These are phyloP conservation scores for Mus pahari DNA, from an alignment of 2,113 vertebrate genomes.

Conservation along the genomic window DNA sequence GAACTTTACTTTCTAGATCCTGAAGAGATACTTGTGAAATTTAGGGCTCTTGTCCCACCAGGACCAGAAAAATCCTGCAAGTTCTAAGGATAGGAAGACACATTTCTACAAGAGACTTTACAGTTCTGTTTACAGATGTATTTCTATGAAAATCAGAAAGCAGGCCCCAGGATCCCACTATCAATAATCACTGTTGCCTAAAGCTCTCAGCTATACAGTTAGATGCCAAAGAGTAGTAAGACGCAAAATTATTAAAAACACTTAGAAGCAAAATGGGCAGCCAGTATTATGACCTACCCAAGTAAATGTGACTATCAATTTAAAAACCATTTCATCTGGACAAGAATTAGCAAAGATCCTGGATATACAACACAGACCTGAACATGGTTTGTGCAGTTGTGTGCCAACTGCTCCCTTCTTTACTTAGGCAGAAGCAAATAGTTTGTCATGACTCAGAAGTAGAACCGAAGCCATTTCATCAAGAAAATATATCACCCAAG, in stretches of 20 bases:
- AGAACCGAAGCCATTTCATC: neutral
- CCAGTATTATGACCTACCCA: neutral
- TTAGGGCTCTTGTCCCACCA: neutral
- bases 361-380: neutral
- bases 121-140: neutral
- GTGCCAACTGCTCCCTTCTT: neutral
- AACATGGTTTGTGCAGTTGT: neutral
- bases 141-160: neutral
- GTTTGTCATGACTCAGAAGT: neutral
- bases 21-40: slow-evolving; percentile 6
- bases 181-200: neutral
- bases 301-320: neutral
- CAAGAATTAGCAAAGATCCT: slow-evolving; percentile 4
- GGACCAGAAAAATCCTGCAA: neutral
- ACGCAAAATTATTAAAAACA: neutral
- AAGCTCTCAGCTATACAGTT: slow-evolving; percentile 9
- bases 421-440: neutral
- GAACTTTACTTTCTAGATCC: neutral
- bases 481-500: neutral
- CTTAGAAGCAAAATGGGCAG: neutral
- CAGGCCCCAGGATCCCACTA: neutral
- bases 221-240: slow-evolving; percentile 42
- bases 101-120: too few relatives aligned
- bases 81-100: neutral
- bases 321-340: slow-evolving; percentile 18